Conservation (phyloP, 2,888 invertebrate species). For the Pammene fasciana region DNA sequence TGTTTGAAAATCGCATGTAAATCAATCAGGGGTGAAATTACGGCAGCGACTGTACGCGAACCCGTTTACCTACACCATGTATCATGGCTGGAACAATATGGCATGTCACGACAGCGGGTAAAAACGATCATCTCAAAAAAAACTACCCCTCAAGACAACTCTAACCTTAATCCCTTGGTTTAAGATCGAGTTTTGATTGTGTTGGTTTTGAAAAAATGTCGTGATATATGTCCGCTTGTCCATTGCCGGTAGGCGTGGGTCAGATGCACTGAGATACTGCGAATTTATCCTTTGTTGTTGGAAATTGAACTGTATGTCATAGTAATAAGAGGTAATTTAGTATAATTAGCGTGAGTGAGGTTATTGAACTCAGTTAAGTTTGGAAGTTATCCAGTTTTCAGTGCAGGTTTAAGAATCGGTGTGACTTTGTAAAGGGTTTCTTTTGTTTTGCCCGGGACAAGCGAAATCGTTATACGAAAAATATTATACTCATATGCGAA, state of each 20-base stretch:
- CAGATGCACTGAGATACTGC: slow-evolving; percentile 58
- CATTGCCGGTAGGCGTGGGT: slow-evolving; percentile 78
- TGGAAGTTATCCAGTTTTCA: slow-evolving; percentile 34
- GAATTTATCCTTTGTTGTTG: slow-evolving; percentile 57
- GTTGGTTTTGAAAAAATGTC: slow-evolving; percentile 57
- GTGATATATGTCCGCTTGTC: slow-evolving; percentile 79
- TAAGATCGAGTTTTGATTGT: slow-evolving; percentile 59
- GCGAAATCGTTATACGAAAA: not conserved
- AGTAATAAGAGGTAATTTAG: slow-evolving; percentile 57
- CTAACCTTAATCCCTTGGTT: slow-evolving; percentile 57
- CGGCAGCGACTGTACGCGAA: slow-evolving; percentile 67
- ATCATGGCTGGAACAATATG: slow-evolving; percentile 79
- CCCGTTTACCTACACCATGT: slow-evolving; percentile 77
- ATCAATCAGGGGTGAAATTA: slow-evolving; percentile 34
- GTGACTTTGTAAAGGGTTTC: slow-evolving; percentile 16
- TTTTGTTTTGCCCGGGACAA: slow-evolving; percentile 3
- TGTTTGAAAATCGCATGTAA: slow-evolving; percentile 56
- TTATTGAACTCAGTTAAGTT: slow-evolving; percentile 37
- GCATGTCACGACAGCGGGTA: slow-evolving; percentile 75
- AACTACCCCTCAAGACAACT: slow-evolving; percentile 48
- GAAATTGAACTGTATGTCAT: slow-evolving; percentile 60
- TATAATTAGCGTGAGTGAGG: slow-evolving; percentile 3
- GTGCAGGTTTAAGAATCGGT: slow-evolving; percentile 18
- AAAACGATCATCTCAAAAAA: slow-evolving; percentile 69
- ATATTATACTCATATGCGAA: not conserved